Percentiles rank a stretch among this genome's conserved stretches.
Evolutionary conservation across 1,140 invertebrate species (phyloP).

Genomic region (Galleria mellonella): DNA sequence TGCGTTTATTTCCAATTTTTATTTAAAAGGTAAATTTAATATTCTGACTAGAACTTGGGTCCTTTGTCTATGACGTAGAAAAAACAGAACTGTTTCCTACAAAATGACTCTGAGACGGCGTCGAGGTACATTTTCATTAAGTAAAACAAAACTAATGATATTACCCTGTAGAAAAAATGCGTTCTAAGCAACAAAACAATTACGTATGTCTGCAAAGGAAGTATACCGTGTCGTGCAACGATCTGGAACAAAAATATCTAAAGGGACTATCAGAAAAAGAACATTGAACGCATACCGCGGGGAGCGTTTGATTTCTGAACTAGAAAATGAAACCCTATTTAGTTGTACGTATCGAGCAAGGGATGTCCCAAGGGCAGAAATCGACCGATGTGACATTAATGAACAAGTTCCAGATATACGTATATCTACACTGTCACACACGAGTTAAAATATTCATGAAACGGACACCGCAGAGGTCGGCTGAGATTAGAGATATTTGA

Average conservation of each 20-base stretch:
- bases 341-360: conserved; percentile 34
- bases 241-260: conserved; percentile 50
- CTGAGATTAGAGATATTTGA: conserved; percentile 50
- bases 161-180: conserved; percentile 49
- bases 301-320: conserved; percentile 62
- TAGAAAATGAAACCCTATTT: conserved; percentile 68
- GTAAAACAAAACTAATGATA: conserved; percentile 40
- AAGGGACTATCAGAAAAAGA: conserved; percentile 29
- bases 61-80: no score
- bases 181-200: conserved; percentile 38
- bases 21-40: no score
- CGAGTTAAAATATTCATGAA: conserved; percentile 67
- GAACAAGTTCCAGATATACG: conserved; percentile 37
- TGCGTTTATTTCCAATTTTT: no score
- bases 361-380: conserved; percentile 25
- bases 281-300: conserved; percentile 41
- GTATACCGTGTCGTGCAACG: conserved; percentile 25
- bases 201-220: conserved; percentile 21
- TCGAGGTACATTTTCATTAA: conserved; percentile 47
- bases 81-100: conserved; percentile 25
- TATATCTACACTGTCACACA: conserved; percentile 46
- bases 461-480: conserved; percentile 37
- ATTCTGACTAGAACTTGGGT: no score
- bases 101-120: conserved; percentile 20
- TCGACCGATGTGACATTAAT: conserved; percentile 47